A percentile compares a stretch with the other conserved stretches of the same genome.
Evolutionary conservation across 2,888 invertebrate species (phyloP).

Genomic region (Troides aeacus): DNA sequence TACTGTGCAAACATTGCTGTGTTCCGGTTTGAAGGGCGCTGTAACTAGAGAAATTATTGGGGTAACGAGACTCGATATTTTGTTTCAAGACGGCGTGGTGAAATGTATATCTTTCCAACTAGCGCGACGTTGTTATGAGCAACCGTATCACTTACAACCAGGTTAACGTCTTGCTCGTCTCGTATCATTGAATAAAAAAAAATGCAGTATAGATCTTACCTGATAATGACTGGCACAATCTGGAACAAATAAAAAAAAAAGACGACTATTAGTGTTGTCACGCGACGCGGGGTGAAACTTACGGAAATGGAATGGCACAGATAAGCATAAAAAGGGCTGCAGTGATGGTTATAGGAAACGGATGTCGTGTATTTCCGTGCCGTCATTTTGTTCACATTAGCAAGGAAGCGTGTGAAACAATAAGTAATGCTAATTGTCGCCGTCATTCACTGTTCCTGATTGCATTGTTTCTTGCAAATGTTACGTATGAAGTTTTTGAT

Average conservation of each 20-base stretch:
- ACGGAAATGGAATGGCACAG: conserved; percentile 13
- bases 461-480: conserved; percentile 9
- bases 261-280: conserved; percentile 1
- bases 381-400: conserved; percentile 31
- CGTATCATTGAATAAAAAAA: too few relatives aligned
- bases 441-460: conserved; percentile 29
- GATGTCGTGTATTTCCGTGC: conserved; percentile 27
- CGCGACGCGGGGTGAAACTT: neutral
- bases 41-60: too few relatives aligned
- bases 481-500: neutral
- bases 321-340: conserved; percentile 12
- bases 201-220: neutral
- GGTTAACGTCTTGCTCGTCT: too few relatives aligned
- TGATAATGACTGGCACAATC: conserved; percentile 14
- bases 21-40: too few relatives aligned
- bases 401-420: conserved; percentile 30
- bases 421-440: conserved; percentile 8
- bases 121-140: too few relatives aligned
- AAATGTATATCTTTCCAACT: too few relatives aligned
- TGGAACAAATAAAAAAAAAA: conserved; percentile 7
- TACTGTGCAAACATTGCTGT: too few relatives aligned
- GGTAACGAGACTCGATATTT: too few relatives aligned
- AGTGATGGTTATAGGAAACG: neutral
- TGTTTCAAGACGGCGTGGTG: too few relatives aligned
- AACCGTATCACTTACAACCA: too few relatives aligned